A percentile compares a stretch with the other conserved stretches of the same genome.
phyloP scores from a whole-genome alignment of 2,888 invertebrate genomes.

The Ectropis crepuscularia region DNA sequence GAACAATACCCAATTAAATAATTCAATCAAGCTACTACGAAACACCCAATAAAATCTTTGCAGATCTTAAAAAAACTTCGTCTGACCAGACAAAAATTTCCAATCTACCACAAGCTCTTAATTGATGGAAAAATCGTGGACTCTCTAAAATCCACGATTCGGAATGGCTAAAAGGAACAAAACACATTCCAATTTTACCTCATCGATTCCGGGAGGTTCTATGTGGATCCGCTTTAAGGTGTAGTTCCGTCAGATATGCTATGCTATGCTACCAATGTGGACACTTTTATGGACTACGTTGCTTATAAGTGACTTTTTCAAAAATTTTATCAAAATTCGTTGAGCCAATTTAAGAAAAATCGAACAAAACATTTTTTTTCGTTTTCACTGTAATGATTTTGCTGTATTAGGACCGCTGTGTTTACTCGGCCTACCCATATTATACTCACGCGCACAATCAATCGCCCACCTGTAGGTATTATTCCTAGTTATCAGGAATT shows the following conservation, averaged over 20 bases:
- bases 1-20: neutral
- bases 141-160: slow-evolving; percentile 3
- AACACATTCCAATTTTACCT: slow-evolving; percentile 24
- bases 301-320: too few species aligned
- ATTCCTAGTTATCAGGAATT: too few species aligned
- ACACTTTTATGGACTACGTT: neutral
- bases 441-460: too few species aligned
- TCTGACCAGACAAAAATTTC: slow-evolving; percentile 3
- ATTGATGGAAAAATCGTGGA: slow-evolving; percentile 20
- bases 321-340: too few species aligned
- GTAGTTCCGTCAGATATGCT: neutral
- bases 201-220: slow-evolving; percentile 15
- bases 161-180: slow-evolving; percentile 24
- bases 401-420: too few species aligned
- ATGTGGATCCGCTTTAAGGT: too few species aligned
- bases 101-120: slow-evolving; percentile 15
- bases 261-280: neutral
- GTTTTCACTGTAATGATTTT: too few species aligned
- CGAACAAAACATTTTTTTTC: too few species aligned
- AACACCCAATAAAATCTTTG: neutral
- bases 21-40: neutral
- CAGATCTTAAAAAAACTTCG: neutral
- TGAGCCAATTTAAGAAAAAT: too few species aligned
- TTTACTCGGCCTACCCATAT: too few species aligned
- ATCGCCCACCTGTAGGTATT: too few species aligned